Evolutionary conservation across 2,113 vertebrate species (phyloP).

Genomic region (Bufo gargarizans): DNA sequence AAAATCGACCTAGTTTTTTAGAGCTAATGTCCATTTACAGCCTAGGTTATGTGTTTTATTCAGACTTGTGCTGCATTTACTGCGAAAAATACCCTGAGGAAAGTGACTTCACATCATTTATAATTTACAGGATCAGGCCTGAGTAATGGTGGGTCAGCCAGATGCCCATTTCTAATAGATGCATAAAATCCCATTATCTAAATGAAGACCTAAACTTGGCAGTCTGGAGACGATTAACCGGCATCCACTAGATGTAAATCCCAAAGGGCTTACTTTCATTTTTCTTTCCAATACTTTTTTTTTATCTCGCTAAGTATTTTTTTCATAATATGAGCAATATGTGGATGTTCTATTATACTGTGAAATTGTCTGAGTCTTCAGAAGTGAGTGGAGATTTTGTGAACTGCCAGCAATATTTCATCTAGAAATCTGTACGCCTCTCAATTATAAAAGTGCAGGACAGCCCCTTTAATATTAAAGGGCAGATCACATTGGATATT

Average conservation of each 20-base stretch:
- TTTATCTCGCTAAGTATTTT: not conserved
- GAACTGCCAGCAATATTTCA: no score
- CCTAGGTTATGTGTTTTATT: not conserved
- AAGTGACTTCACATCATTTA: slow-evolving; percentile 34
- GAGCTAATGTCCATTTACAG: not conserved
- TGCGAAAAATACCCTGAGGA: not conserved
- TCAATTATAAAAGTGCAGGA: no score
- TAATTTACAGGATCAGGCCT: slow-evolving; percentile 13
- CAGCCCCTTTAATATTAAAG: no score
- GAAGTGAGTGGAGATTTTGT: no score
- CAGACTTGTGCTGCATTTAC: not conserved
- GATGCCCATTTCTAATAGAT: slow-evolving; percentile 27
- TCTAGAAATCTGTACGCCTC: no score
- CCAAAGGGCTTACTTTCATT: not conserved
- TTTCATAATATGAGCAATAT: not conserved
- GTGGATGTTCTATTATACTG: not conserved
- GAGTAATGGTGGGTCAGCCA: slow-evolving; percentile 16
- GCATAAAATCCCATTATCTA: slow-evolving; percentile 34
- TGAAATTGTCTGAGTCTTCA: not conserved
- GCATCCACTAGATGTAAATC: slow-evolving; percentile 21
- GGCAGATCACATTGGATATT: no score
- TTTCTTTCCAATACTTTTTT: not conserved
- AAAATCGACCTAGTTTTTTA: not conserved
- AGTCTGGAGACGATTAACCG: slow-evolving; percentile 17
- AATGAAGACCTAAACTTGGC: slow-evolving; percentile 2